A percentile compares a stretch with the other conserved stretches of the same genome.
These are phyloP conservation scores for Agrilus planipennis DNA, from an alignment of 1,140 invertebrate genomes.

Conservation along the genomic window DNA sequence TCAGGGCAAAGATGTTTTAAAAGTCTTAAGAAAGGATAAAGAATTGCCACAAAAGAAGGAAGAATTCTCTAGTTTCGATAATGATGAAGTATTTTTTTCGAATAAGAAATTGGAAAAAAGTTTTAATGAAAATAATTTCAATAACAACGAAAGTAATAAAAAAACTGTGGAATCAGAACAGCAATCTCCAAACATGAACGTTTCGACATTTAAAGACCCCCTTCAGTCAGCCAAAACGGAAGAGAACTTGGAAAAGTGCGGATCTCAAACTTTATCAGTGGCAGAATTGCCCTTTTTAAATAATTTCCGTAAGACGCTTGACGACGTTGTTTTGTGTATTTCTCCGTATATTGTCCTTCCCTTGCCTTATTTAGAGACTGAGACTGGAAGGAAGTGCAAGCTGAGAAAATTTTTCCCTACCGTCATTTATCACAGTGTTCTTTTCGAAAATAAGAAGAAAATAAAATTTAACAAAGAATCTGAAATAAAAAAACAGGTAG, in stretches of 20 bases:
- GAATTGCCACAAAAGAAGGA: not conserved
- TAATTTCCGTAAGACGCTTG: constrained; percentile 61
- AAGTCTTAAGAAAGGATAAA: constrained; percentile 1
- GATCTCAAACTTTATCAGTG: constrained; percentile 33
- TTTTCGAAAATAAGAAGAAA: constrained; percentile 32
- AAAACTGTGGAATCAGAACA: no score
- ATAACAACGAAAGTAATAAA: no score
- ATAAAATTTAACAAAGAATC: constrained; percentile 12
- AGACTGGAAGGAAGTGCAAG: constrained; percentile 62
- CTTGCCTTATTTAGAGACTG: constrained; percentile 81
- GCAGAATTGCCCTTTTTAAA: constrained; percentile 51
- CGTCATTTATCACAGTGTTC: constrained; percentile 65
- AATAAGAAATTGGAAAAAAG: constrained; percentile 10
- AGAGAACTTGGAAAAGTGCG: constrained; percentile 23
- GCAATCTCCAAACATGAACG: constrained; percentile 38
- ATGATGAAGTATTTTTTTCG: no score
- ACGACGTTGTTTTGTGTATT: constrained; percentile 64
- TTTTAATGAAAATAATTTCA: no score
- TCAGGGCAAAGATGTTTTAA: no score
- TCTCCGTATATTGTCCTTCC: constrained; percentile 79
- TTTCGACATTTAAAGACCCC: no score
- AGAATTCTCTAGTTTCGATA: not conserved
- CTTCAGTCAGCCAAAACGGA: constrained; percentile 52
- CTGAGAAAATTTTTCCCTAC: constrained; percentile 66
- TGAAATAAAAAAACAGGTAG: not conserved